Evolutionary conservation across 1,140 invertebrate species (phyloP).

Genomic region (Yoshiicerus persimilis): DNA sequence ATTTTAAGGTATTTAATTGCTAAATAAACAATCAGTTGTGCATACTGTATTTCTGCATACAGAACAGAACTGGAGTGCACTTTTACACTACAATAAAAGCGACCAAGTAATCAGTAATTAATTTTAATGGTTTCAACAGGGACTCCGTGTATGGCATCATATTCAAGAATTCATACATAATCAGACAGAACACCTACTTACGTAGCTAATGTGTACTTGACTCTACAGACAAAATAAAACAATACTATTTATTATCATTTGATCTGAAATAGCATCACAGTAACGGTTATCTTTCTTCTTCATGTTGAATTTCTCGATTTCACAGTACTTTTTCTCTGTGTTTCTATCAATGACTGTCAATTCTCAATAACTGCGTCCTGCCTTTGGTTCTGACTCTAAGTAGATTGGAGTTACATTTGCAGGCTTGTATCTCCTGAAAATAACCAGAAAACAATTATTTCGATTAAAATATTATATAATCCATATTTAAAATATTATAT

Average conservation of each 20-base stretch:
- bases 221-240: neutral
- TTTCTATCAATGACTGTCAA: neutral
- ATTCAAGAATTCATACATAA: neutral
- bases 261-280: neutral
- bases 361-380: neutral
- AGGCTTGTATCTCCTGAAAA: slow-evolving; percentile 55
- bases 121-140: neutral
- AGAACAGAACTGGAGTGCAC: no score
- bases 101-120: neutral
- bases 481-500: no score
- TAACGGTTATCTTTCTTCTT: neutral
- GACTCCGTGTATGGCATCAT: neutral
- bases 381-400: slow-evolving; percentile 49
- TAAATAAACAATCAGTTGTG: no score
- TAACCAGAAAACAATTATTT: no score
- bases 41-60: no score
- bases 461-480: no score
- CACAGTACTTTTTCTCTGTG: neutral
- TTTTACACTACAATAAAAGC: no score
- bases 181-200: neutral
- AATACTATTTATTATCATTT: neutral
- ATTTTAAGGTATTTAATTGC: no score
- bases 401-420: slow-evolving; percentile 55
- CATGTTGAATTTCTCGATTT: neutral
- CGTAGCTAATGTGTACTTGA: neutral